Percentiles rank a stretch among this genome's conserved stretches.
phyloP scores from a whole-genome alignment of 2,797 vertebrate species.

The Takifugu ocellatus region DNA sequence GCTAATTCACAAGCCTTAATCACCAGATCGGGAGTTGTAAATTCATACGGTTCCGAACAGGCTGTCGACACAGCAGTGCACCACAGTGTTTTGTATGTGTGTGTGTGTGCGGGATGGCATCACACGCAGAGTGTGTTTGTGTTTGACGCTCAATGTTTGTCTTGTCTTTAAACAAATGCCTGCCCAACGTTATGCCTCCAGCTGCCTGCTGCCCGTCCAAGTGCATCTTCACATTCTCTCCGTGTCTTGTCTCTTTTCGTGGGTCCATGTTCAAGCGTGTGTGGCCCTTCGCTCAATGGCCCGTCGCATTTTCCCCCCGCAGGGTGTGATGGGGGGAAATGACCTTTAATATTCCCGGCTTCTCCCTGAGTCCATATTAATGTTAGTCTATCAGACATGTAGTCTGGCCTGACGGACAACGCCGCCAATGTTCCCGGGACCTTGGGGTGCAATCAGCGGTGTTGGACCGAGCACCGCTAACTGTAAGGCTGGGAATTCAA shows the following conservation, averaged over 20 bases:
- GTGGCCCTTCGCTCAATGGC: conserved; percentile 66
- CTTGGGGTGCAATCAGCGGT: conserved; percentile 61
- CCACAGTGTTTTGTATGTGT: conserved; percentile 36
- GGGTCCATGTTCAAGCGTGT: conserved; percentile 47
- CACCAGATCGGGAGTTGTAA: conserved; percentile 74
- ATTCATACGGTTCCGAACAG: conserved; percentile 69
- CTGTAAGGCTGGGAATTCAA: conserved; percentile 33
- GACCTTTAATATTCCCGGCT: conserved; percentile 59
- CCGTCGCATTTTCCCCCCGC: conserved; percentile 62
- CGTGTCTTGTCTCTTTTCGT: conserved; percentile 12
- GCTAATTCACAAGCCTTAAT: conserved; percentile 68
- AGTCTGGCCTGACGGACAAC: conserved; percentile 62
- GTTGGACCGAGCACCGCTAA: conserved; percentile 36
- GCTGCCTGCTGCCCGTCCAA: not conserved
- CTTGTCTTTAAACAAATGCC: conserved; percentile 5
- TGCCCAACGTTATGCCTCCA: not conserved
- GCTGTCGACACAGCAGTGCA: conserved; percentile 55
- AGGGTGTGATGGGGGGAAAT: conserved; percentile 62
- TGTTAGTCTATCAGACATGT: conserved; percentile 71
- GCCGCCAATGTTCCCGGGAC: conserved; percentile 63
- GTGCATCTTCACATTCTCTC: conserved; percentile 13
- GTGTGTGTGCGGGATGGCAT: conserved; percentile 46
- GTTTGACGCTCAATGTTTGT: conserved; percentile 9
- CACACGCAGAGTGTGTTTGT: conserved; percentile 17
- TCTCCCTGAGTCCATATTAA: conserved; percentile 73